Evolutionary conservation across 2,888 invertebrate genomes (phyloP), one percentile per base, ranked within the genome.

Genomic region (Eurytoma adleriae): DNA sequence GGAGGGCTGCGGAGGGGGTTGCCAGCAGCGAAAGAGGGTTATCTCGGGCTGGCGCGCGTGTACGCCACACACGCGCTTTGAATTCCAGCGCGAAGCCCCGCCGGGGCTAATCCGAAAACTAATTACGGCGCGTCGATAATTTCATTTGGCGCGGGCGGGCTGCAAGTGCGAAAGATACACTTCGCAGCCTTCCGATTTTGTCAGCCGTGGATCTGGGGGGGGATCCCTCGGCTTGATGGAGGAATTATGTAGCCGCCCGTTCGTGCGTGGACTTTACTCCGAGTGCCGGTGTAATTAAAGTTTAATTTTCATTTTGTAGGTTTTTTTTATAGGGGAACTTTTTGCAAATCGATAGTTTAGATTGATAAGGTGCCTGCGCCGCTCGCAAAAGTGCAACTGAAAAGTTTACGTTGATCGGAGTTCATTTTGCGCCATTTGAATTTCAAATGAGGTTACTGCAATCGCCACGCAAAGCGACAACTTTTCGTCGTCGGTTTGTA

Each of bases 61-160:
- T 10, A 30, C 14, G 30, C 52, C 40, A 5, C 48, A 56, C 50
- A 13, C 27, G 24, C 62, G 62, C 20, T 7, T 30, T 64, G 59
- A 66, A 79, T 71, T 75, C 75, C 54, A 75, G 74, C n/a, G 54
- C 64, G 79, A 79, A 79, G 74, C 79, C 79, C 59, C 70, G 74
- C 64, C 64, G 52, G 12, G 20, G 70, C 57, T 71, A 79, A 77
- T 77, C 77, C 77, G 77, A 77, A 75, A 66, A 79, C 75, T 79
- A 75, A 79, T 79, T 70, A 75, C 70, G 30, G 66, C 59, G 40
- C 66, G 54, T 59, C 70, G 57, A 75, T 75, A 79, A 79, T 79
- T 75, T 75, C 40, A 67, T 75, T 79, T 75, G 20, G 48, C 62
- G 30, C 12, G 16, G 12, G 64, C 64, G 30, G n/a, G 62, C 62